Base-by-base conservation (phyloP, 1,140 invertebrate species). In the Cyphomyrmex costatus region DNA sequence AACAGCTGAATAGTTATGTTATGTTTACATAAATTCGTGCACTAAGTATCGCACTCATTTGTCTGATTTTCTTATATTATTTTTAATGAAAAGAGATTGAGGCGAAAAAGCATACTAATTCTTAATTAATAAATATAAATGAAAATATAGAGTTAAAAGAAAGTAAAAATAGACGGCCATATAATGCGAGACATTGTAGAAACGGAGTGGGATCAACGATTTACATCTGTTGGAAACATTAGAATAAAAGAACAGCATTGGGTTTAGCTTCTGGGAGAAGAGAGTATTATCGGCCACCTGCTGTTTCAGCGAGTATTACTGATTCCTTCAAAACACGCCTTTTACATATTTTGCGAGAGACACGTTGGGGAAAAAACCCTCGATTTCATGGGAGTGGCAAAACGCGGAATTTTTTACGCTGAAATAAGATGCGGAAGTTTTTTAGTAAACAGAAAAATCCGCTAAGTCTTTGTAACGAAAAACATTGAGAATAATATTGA, bases 261-360 rank as follows among this genome's bases (percentile, higher is more conserved):
- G 89, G 80, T 89, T 86, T 90, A 60, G 79, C 85, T 92, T 86
- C 87, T 85, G 46, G 82, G 71, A 49, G 46, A 79, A 49, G 49
- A 88, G 78, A 78, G 91, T 89, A 92, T 93, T 92, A 92, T 93
- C 89, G 84, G 90, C 89, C 91, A 93, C 89, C 91, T 93, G 93
- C 91, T 89, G 92, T 92, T 92, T 91, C 88, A 88, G 82, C 77
- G 53, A 91, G 30, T 76, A 87, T 70, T 66, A 70, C 53, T 33
- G 56, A 8, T 27, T 42, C 58, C 6, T 33, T 12, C 19, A 77
- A 73, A 88, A 86, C 77, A 61, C 36, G 79, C 65, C 65, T 58
- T 89, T 83, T 76, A 89, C 71, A 76, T 76, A 46, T 80, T 58
- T 70, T 84, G 14, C 14, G 53, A 42, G 42, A 42, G 33, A 6